These are phyloP conservation scores for Sebastiscus tertius DNA, from an alignment of 2,797 vertebrate genomes.

Conservation along the genomic window DNA sequence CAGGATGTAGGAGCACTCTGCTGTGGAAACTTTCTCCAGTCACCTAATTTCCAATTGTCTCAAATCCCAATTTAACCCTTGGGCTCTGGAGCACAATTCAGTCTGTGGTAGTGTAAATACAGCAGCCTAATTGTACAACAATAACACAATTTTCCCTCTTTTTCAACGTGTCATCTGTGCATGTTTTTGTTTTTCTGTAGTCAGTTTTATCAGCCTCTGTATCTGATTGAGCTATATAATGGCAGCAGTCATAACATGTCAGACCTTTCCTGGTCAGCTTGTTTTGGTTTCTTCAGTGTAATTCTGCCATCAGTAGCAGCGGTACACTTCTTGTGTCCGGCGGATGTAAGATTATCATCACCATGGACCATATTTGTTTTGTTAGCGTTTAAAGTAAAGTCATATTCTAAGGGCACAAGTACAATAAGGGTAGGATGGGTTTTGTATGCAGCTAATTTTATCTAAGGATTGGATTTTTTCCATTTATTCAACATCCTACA, in stretches of 20 bases:
- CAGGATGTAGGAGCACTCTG: conserved; percentile 5
- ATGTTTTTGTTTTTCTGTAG: conserved; percentile 66
- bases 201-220: conserved; percentile 69
- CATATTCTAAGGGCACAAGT: conserved; percentile 66
- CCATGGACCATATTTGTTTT: conserved; percentile 74
- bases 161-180: conserved; percentile 58
- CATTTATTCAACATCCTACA: conserved; percentile 40
- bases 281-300: conserved; percentile 78
- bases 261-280: conserved; percentile 78
- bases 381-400: conserved; percentile 74
- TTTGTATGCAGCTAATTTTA: conserved; percentile 62
- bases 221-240: conserved; percentile 83
- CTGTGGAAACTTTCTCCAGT: conserved; percentile 40
- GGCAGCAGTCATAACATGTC: conserved; percentile 87
- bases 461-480: conserved; percentile 51
- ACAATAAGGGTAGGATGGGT: conserved; percentile 63
- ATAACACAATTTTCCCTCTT: conserved; percentile 33
- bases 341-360: conserved; percentile 81
- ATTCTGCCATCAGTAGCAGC: conserved; percentile 60
- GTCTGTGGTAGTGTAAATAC: conserved; percentile 35
- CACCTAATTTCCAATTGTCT: conserved; percentile 35
- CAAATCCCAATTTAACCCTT: conserved; percentile 35
- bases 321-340: conserved; percentile 62
- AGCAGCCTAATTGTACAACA: conserved; percentile 43
- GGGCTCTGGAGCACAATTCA: conserved; percentile 11